These are phyloP conservation scores for Melopsittacus undulatus DNA, from an alignment of 2,797 vertebrate species.

Conservation along the genomic window DNA sequence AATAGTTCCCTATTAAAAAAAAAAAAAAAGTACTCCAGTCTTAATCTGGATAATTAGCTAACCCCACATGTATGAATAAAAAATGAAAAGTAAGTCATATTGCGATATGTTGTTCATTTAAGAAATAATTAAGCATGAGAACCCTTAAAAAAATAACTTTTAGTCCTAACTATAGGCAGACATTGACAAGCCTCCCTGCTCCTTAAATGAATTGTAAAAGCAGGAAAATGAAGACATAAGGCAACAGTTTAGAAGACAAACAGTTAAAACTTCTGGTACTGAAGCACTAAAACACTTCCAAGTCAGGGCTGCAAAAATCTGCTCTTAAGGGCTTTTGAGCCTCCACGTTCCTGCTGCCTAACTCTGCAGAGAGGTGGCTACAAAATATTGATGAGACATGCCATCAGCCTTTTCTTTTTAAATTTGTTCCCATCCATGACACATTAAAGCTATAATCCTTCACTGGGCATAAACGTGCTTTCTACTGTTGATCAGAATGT, in stretches of 20 bases:
- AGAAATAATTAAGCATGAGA: background rate
- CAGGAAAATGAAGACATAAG: background rate
- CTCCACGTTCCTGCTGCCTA: background rate
- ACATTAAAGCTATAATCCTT: background rate
- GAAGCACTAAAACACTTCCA: background rate
- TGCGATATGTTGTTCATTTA: background rate
- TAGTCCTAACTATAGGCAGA: background rate
- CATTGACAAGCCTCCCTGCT: background rate
- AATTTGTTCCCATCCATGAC: background rate
- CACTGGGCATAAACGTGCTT: background rate
- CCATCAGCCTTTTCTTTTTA: background rate
- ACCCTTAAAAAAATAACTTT: background rate
- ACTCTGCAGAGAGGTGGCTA: background rate
- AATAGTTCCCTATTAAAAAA: background rate
- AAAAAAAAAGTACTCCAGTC: background rate
- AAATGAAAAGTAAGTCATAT: background rate
- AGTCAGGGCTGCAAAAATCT: background rate
- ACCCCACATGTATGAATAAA: background rate
- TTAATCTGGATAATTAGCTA: background rate
- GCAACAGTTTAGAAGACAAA: background rate
- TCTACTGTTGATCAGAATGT: background rate
- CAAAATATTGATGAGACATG: background rate
- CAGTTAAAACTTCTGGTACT: background rate
- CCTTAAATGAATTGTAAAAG: background rate
- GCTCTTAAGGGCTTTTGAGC: background rate